These are phyloP conservation scores for Platichthys flesus DNA, from an alignment of 2,113 vertebrate species.

Conservation along the genomic window DNA sequence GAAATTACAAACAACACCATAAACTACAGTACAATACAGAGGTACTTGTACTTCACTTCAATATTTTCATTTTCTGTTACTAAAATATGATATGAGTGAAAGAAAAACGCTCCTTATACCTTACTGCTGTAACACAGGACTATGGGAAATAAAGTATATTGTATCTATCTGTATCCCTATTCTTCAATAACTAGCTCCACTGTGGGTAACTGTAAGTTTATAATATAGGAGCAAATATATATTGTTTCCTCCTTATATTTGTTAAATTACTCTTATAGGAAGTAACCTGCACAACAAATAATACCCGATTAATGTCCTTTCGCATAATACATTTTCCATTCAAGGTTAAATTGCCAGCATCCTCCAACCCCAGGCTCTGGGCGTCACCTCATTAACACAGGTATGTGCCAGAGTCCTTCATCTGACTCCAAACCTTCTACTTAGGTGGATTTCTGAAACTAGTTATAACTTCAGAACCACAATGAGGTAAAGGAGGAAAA, in stretches of 20 bases:
- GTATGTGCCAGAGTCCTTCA: not conserved
- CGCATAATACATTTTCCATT: not conserved
- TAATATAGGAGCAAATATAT: too few relatives aligned
- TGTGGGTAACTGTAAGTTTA: too few relatives aligned
- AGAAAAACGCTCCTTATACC: too few relatives aligned
- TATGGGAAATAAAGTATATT: too few relatives aligned
- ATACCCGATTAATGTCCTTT: not conserved
- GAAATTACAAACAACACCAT: not conserved
- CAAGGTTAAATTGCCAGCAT: not conserved
- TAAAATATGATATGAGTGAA: not conserved
- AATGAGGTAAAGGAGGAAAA: too few relatives aligned
- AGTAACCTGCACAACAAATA: not conserved
- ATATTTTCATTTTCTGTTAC: not conserved
- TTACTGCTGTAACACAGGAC: not conserved
- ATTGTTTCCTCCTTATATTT: too few relatives aligned
- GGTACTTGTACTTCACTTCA: not conserved
- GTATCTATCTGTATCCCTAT: too few relatives aligned
- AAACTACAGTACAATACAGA: not conserved
- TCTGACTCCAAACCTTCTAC: not conserved
- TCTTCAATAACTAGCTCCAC: too few relatives aligned
- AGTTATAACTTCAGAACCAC: too few relatives aligned
- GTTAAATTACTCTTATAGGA: too few relatives aligned
- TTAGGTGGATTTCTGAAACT: not conserved
- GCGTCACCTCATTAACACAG: constrained; percentile 15
- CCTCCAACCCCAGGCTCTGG: not conserved